Conservation (phyloP, 2,888 invertebrate genomes). For the Tubulanus polymorphus region DNA sequence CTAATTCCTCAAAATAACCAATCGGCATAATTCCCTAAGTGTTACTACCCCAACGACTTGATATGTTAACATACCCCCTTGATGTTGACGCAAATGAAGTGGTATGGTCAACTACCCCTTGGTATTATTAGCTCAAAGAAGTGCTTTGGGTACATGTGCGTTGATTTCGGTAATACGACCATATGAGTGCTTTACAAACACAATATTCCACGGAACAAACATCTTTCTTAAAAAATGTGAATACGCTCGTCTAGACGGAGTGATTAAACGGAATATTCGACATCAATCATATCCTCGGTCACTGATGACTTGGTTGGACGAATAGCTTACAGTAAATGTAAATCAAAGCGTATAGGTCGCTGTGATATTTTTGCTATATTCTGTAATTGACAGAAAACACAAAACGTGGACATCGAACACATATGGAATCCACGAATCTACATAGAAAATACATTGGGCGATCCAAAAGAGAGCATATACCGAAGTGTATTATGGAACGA, state of each 20-base stretch:
- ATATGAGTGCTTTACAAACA: no score
- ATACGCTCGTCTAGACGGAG: background rate
- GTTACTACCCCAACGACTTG: background rate
- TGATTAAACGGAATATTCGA: background rate
- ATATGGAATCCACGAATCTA: constrained; percentile 46
- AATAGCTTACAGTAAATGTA: no score
- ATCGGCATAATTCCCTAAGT: background rate
- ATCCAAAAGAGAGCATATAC: constrained; percentile 41
- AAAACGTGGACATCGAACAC: constrained; percentile 30
- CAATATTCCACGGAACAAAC: no score
- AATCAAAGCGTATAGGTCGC: no score
- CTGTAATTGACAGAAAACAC: no score
- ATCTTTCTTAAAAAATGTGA: background rate
- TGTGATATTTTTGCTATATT: no score
- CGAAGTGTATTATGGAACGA: constrained; percentile 35
- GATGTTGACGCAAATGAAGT: background rate
- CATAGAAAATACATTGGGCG: constrained; percentile 44
- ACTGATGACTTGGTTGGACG: constrained; percentile 19
- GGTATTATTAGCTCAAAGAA: no score
- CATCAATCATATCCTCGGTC: background rate
- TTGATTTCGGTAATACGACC: no score
- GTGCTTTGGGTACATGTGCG: no score
- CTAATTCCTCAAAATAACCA: background rate
- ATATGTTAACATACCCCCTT: background rate
- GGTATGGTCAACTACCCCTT: background rate